Percentiles rank a stretch among this genome's conserved stretches.
Evolutionary conservation across 2,113 vertebrate genomes (phyloP).

Genomic region (Sula dactylatra): DNA sequence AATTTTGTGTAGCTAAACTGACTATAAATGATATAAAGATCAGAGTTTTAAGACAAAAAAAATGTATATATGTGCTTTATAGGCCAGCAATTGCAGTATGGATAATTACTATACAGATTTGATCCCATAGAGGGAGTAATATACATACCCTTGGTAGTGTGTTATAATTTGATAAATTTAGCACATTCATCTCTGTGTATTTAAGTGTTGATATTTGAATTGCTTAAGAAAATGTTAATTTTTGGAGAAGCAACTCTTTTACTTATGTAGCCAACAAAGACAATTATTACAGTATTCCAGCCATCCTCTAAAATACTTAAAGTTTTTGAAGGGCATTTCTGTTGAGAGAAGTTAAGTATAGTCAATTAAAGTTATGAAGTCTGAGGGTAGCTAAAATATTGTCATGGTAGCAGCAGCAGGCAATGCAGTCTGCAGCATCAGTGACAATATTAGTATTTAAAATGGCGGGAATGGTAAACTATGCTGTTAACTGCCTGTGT

Average conservation of each 20-base stretch:
- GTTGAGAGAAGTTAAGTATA: neutral
- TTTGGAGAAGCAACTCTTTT: neutral
- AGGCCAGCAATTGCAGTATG: neutral
- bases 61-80: neutral
- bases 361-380: neutral
- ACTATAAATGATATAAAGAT: neutral
- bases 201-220: neutral
- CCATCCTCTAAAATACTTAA: neutral
- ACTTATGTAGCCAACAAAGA: neutral
- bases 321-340: neutral
- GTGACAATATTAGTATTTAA: neutral
- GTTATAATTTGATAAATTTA: neutral
- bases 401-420: neutral
- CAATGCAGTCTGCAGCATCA: neutral
- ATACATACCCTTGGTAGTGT: neutral
- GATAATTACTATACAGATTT: neutral
- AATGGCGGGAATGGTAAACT: neutral
- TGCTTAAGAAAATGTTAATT: neutral
- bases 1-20: neutral
- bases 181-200: neutral
- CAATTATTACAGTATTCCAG: neutral
- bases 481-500: neutral
- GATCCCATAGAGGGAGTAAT: constrained; percentile 49
- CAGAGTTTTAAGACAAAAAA: neutral
- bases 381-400: neutral